These are phyloP conservation scores for Nasonia vitripennis DNA, from an alignment of 1,140 invertebrate species.

Conservation along the genomic window DNA sequence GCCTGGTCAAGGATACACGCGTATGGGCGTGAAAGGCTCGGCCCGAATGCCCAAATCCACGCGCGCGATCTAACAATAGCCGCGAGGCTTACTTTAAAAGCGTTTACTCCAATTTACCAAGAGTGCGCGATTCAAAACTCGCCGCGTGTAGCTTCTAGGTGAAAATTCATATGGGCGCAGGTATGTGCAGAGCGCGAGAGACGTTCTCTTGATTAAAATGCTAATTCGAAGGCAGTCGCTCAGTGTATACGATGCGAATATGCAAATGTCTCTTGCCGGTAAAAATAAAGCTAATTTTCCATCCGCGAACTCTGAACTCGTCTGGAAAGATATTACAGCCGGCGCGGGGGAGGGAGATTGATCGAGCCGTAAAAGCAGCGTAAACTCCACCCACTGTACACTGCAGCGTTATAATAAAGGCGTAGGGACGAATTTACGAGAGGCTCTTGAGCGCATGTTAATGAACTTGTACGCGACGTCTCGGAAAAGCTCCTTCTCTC, in stretches of 20 bases:
- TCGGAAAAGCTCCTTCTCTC: neutral
- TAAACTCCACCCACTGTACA: neutral
- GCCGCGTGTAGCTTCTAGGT: neutral
- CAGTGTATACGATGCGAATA: neutral
- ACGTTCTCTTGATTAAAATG: neutral
- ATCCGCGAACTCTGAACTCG: too few relatives aligned
- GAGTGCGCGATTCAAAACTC: neutral
- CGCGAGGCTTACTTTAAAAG: neutral
- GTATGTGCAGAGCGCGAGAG: too few relatives aligned
- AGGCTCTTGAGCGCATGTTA: neutral
- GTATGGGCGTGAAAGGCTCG: too few relatives aligned
- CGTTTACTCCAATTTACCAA: neutral
- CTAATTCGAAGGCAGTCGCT: neutral
- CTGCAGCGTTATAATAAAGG: neutral
- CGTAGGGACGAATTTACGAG: slow-evolving; percentile 9
- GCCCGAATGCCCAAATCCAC: too few relatives aligned
- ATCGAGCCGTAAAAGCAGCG: neutral
- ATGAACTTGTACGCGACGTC: slow-evolving; percentile 22
- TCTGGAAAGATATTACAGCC: too few relatives aligned
- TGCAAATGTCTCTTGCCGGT: too few relatives aligned
- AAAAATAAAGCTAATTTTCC: too few relatives aligned
- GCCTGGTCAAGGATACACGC: neutral
- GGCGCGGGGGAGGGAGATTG: neutral
- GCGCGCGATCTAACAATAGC: neutral
- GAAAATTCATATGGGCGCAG: neutral